Percentiles rank a stretch among this genome's conserved stretches.
These are phyloP conservation scores for Drepana arcuata DNA, from an alignment of 1,140 invertebrate species.

Conservation along the genomic window DNA sequence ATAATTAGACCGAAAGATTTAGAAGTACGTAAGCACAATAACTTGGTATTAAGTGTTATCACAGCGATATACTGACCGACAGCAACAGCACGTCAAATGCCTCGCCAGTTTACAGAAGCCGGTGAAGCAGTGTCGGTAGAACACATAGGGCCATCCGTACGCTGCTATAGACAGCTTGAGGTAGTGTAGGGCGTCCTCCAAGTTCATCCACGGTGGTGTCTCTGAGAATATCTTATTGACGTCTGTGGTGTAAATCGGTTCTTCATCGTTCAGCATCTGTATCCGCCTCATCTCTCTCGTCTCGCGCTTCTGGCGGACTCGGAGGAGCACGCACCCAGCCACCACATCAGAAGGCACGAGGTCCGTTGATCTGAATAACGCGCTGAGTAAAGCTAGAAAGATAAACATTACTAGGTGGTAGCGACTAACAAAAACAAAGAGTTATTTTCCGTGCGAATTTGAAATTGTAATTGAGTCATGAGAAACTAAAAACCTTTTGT, in stretches of 20 bases:
- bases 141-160: slow-evolving; percentile 93
- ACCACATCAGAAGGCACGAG: slow-evolving; percentile 91
- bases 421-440: no score
- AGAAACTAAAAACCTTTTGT: no score
- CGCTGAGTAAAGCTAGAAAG: slow-evolving; percentile 77
- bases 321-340: slow-evolving; percentile 86
- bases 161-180: slow-evolving; percentile 84
- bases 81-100: slow-evolving; percentile 82
- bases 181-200: slow-evolving; percentile 83
- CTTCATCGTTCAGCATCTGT: slow-evolving; percentile 77
- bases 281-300: slow-evolving; percentile 78
- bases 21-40: no score
- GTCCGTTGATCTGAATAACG: slow-evolving; percentile 86
- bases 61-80: slow-evolving; percentile 81
- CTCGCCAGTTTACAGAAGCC: slow-evolving; percentile 82
- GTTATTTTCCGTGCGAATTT: no score
- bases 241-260: slow-evolving; percentile 79
- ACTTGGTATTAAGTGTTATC: no score
- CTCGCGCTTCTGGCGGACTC: slow-evolving; percentile 81
- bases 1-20: no score
- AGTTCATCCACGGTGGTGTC: slow-evolving; percentile 84
- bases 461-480: no score
- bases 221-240: slow-evolving; percentile 75
- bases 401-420: no score
- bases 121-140: slow-evolving; percentile 82